Conservation (phyloP, 2,888 invertebrate genomes). For the Pheosia gnoma region DNA sequence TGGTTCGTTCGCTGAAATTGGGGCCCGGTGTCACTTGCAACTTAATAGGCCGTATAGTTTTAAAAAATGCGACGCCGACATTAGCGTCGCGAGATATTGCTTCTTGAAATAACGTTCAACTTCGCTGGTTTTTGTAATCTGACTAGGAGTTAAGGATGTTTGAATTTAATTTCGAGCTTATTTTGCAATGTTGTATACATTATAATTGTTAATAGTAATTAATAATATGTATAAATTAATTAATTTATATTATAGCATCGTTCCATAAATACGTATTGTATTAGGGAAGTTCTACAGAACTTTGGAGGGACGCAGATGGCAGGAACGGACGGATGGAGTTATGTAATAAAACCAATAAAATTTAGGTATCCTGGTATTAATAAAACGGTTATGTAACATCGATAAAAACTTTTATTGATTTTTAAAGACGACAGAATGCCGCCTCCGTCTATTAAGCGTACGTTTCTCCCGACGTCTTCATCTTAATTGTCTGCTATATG, state of each 20-base stretch:
- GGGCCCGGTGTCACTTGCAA: constrained; percentile 53
- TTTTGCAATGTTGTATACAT: background rate
- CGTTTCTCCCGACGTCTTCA: constrained; percentile 75
- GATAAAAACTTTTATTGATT: constrained; percentile 83
- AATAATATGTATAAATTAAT: too few relatives aligned
- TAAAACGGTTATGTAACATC: constrained; percentile 73
- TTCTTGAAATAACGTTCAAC: constrained; percentile 13
- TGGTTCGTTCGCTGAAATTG: constrained; percentile 44
- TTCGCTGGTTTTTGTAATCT: constrained; percentile 12
- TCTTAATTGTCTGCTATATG: constrained; percentile 71
- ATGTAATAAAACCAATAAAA: background rate
- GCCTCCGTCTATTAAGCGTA: constrained; percentile 79
- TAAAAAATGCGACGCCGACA: constrained; percentile 25
- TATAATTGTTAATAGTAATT: background rate
- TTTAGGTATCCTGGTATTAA: constrained; percentile 24
- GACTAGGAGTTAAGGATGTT: background rate
- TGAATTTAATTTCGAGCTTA: background rate
- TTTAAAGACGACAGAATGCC: constrained; percentile 70
- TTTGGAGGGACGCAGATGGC: background rate
- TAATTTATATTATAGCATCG: too few relatives aligned
- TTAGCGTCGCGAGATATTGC: constrained; percentile 19
- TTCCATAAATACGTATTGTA: background rate
- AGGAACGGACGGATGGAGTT: background rate
- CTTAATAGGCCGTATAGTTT: constrained; percentile 43
- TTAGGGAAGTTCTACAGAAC: background rate